Base-by-base conservation (phyloP, 1,140 invertebrate species). In the Drosophila oshimai region DNA sequence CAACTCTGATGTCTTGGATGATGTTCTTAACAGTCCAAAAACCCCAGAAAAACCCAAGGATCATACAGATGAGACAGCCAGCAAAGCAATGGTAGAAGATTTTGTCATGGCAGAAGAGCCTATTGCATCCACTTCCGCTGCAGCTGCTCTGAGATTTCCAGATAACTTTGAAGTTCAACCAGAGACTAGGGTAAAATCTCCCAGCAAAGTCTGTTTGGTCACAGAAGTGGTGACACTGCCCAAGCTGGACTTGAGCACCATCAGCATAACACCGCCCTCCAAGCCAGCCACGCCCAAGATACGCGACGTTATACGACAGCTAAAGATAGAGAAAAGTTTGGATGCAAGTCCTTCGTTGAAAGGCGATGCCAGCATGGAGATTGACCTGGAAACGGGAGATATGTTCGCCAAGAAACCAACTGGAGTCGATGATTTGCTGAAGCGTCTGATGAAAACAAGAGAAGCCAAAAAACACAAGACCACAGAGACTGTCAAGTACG, bases 381-480 rank as follows among this genome's bases (percentile, higher is more conserved):
- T 94, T 41, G 93, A 94, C 75, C 78, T 94, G 33, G 91, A 92
- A 26, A 62, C 90, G 0, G 81, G 90, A 0, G 55, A 87, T 10
- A 81, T 90, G 70, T 78, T 89, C 20, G 49, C 73, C 15, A 86
- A 87, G 22, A 92, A 92, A 54, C 80, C 91, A 28, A 90, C 90
- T 29, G 93, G 93, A 28, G 89, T 93, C 0, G 89, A 92, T 44
- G 81, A 91, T 41, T 90, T 95, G 31, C 89, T 94, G 46, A 78
- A 94, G 50, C 90, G 94, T 54, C 93, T 94, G 74, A 87, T 93
- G 12, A 91, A 92, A 46, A 94, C 94, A 44, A 86, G 90, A 0
- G 81, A 89, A 28, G 65, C 67, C n/a, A 74, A 70, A 55, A 26
- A 86, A 79, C 17, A 90, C 90, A 65, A 92, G 89, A 57, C 58